Evolutionary conservation across 2,113 vertebrate genomes (phyloP), one percentile per base, ranked within the genome.

Genomic region (Vidua chalybeata): DNA sequence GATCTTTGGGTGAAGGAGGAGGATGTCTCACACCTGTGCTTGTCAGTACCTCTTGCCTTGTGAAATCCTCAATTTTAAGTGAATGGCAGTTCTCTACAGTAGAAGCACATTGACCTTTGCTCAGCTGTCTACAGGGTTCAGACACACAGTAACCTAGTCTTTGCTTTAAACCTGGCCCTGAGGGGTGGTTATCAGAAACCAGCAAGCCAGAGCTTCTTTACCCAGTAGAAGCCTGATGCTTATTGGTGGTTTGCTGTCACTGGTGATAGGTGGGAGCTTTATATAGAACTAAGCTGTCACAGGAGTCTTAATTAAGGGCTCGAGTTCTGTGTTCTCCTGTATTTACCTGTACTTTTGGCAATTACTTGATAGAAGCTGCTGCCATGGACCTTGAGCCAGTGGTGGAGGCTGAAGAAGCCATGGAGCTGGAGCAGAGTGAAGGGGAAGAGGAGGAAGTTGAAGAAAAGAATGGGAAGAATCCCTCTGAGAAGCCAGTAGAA

Each of bases 401-500:
- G 19, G 64, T 95, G 37, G 98, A 98, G 33, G 61, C 77, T 14
- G 97, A 97, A 94, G 88, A 97, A 94, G 84, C 97, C 49, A 95
- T 98, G 98, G 98, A 99, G 18, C 73, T 97, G 3, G 98, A 98
- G 7, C 93, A 91, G 18, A 98, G 97, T 56, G 98, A 98, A 30
- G 84, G 73, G 0, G 97, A 97, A 54, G 97, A 97, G 39, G 97
- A 96, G 17, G 97, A 97, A n/a, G 81, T 55, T 54, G 92, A 97
- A n/a, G 93, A 90, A 33, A 80, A 84, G 7, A 69, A 74, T 35
- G 41, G 10, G 35, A 37, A 95, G 75, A 71, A 48, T 39, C 26
- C 71, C 30, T 69, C 74, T 15, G 87, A 95, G 45, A 41, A 86
- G 74, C 9, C 7, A 0, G 10, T 68, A 84, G 84, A 68, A 48